Conservation (phyloP, 2,113 vertebrate species). For the Daubentonia madagascariensis region DNA sequence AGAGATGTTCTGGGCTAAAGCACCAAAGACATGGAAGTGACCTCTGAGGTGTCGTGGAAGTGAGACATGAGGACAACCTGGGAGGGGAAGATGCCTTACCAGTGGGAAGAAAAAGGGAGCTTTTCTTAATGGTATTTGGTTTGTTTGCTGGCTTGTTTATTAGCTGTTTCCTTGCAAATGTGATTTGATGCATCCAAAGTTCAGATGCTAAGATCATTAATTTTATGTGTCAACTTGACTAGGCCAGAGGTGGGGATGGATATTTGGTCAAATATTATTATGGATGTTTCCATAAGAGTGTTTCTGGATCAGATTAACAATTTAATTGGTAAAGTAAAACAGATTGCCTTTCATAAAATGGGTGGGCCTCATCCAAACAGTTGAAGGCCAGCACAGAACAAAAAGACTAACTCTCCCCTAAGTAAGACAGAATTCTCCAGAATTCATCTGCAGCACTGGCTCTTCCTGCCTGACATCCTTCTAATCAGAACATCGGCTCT, state of each 20-base stretch:
- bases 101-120: neutral
- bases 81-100: too few relatives aligned
- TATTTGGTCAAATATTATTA: neutral
- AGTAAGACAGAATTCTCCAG: neutral
- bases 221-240: neutral
- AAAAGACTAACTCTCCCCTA: neutral
- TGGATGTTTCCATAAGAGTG: neutral
- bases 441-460: neutral
- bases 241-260: neutral
- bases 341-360: neutral
- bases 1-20: neutral
- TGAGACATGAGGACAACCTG: neutral
- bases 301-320: neutral
- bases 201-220: neutral
- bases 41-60: neutral
- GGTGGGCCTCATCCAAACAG: neutral
- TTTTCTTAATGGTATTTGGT: neutral
- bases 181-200: neutral
- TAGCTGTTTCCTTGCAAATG: neutral
- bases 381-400: neutral
- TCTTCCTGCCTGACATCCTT: neutral
- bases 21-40: neutral
- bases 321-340: neutral
- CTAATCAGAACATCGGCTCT: neutral
- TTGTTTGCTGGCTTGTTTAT: neutral